These are phyloP conservation scores for Heteronetta atricapilla DNA, from an alignment of 2,113 vertebrate genomes.

Conservation along the genomic window DNA sequence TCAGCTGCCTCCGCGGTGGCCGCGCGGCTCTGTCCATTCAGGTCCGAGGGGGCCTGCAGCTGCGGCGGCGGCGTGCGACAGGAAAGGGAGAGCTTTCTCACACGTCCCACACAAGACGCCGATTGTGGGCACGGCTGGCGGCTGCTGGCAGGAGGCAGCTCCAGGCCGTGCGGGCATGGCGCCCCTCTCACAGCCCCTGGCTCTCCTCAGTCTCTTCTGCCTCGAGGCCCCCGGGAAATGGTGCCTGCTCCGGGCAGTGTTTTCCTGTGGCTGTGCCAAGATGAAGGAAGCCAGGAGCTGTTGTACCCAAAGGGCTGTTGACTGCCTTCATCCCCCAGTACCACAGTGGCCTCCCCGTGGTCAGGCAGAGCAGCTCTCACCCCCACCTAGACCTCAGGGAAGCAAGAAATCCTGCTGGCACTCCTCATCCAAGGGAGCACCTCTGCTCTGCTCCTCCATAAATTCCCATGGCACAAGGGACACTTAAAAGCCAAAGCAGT, in stretches of 20 bases:
- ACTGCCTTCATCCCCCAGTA: no score
- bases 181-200: not conserved
- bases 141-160: not conserved
- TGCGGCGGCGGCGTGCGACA: conserved; percentile 60
- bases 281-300: not conserved
- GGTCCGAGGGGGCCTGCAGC: conserved; percentile 23
- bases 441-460: not conserved
- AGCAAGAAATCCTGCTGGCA: not conserved
- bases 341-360: no score
- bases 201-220: not conserved
- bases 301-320: no score
- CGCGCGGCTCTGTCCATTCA: conserved; percentile 44
- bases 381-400: no score
- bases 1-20: conserved; percentile 45
- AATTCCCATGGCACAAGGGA: not conserved
- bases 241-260: not conserved
- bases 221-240: not conserved
- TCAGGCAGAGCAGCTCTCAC: not conserved
- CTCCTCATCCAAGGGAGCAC: not conserved
- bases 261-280: not conserved
- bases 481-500: not conserved
- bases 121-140: conserved; percentile 50
- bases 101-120: conserved; percentile 43
- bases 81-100: conserved; percentile 71
- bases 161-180: not conserved